Evolutionary conservation across 2,113 vertebrate species (phyloP).

Genomic region (Catharus fuscescens): DNA sequence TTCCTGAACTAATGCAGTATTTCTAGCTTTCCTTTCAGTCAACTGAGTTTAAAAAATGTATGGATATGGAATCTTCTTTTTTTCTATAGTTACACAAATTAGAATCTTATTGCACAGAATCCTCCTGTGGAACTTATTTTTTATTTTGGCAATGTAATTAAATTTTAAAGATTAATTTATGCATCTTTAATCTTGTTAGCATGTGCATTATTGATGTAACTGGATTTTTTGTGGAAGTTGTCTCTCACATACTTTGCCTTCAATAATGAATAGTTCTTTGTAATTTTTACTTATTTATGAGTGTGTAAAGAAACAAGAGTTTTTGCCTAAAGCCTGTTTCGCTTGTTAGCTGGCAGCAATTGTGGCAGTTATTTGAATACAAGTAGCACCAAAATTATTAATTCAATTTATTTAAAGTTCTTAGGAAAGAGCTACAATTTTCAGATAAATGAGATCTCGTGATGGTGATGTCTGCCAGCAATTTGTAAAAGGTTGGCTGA

Average conservation of each 20-base stretch:
- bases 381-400: not conserved
- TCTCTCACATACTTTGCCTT: not conserved
- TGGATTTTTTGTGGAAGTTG: not conserved
- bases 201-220: not conserved
- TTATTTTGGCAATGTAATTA: not conserved
- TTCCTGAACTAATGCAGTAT: not conserved
- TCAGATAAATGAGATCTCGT: not conserved
- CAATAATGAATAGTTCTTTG: not conserved
- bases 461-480: not conserved
- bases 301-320: not conserved
- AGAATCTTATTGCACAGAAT: not conserved
- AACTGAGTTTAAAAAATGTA: not conserved
- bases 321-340: not conserved
- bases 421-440: not conserved
- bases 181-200: not conserved
- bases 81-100: not conserved
- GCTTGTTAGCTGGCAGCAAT: not conserved
- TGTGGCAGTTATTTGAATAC: not conserved
- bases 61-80: not conserved
- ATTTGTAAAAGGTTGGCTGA: conserved; percentile 2
- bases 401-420: not conserved
- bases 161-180: not conserved
- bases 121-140: not conserved
- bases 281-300: not conserved
- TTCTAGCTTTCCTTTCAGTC: not conserved